Conservation (phyloP, 1,140 invertebrate genomes). For the Mizuhopecten yessoensis region DNA sequence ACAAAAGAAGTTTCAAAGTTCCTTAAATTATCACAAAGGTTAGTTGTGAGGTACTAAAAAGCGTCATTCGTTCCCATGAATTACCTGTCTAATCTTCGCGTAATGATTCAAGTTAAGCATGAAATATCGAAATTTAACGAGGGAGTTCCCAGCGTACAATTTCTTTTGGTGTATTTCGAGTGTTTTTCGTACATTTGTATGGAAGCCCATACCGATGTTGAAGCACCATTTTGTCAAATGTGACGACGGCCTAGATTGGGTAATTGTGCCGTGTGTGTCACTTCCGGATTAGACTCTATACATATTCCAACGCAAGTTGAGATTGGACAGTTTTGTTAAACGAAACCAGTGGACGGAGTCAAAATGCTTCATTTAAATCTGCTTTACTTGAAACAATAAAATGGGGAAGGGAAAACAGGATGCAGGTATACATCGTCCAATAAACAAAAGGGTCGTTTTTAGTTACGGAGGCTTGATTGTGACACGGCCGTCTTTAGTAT, state of each 20-base stretch:
- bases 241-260: background rate
- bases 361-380: too few relatives aligned
- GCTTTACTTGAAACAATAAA: too few relatives aligned
- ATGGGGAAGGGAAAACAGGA: too few relatives aligned
- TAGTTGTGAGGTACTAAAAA: background rate
- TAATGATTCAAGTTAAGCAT: conserved; percentile 5
- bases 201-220: background rate
- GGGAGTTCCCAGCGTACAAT: background rate
- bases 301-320: too few relatives aligned
- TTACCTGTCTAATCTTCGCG: background rate
- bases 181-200: background rate
- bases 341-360: too few relatives aligned
- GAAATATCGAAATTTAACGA: background rate
- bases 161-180: conserved; percentile 6
- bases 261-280: background rate
- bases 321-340: too few relatives aligned
- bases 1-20: conserved; percentile 35
- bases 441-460: too few relatives aligned
- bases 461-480: too few relatives aligned
- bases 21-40: background rate
- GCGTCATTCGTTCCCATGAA: background rate
- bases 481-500: too few relatives aligned
- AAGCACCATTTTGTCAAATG: background rate
- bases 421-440: too few relatives aligned
- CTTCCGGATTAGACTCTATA: too few relatives aligned